Percentiles rank a stretch among this genome's conserved stretches.
Conservation (phyloP, 1,140 invertebrate species). For the Panagrolaimus sp. region DNA sequence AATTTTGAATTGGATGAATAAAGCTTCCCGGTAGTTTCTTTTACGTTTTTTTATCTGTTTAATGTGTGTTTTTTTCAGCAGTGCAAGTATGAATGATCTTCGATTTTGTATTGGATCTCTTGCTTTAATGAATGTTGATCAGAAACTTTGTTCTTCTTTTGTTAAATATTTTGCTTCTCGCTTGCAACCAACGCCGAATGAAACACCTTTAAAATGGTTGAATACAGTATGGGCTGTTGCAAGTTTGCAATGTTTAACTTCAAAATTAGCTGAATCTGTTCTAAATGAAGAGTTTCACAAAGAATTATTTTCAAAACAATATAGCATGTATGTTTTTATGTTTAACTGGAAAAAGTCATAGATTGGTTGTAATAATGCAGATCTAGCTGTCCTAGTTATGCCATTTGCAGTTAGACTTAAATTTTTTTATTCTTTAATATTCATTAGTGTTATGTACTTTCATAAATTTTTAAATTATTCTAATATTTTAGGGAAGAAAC, state of each 20-base stretch:
- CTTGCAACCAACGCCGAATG: slow-evolving; percentile 1
- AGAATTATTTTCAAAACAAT: background rate
- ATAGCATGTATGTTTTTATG: background rate
- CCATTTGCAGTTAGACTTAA: no score
- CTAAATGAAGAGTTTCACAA: background rate
- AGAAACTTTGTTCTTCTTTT: background rate
- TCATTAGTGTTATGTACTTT: no score
- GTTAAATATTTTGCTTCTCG: background rate
- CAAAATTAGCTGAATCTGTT: slow-evolving; percentile 4
- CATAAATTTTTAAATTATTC: background rate
- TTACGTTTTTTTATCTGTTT: background rate
- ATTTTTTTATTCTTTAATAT: no score
- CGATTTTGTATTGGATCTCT: slow-evolving; percentile 4
- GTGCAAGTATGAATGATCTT: background rate
- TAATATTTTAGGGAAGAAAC: background rate
- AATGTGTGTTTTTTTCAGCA: background rate
- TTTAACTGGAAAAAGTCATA: no score
- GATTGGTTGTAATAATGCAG: no score
- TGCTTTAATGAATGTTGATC: background rate
- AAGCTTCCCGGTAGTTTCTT: background rate
- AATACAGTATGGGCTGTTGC: background rate
- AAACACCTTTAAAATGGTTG: background rate
- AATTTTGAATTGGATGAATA: background rate
- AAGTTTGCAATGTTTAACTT: background rate
- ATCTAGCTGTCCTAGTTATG: no score